Conservation (phyloP, 2,888 invertebrate species). For the Machimus rusticus region DNA sequence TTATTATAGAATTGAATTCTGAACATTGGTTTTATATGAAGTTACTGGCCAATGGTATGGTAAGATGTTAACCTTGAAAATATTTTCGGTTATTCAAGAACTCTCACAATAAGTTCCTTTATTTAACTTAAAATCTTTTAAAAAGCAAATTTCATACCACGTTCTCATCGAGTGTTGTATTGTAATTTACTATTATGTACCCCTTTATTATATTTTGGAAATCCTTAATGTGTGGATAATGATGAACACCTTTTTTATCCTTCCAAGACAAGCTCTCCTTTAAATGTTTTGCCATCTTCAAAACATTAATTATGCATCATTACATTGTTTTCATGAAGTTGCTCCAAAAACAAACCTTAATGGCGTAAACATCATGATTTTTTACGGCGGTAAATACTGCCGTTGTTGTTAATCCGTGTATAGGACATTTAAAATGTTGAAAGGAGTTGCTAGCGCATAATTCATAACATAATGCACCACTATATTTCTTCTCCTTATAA, state of each 20-base stretch:
- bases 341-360: constrained; percentile 54
- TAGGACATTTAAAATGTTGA: constrained; percentile 58
- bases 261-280: constrained; percentile 57
- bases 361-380: constrained; percentile 58
- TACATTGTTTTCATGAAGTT: background rate
- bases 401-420: constrained; percentile 56
- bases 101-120: too few species aligned
- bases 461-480: constrained; percentile 59
- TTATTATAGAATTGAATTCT: too few species aligned
- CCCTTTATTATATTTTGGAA: constrained; percentile 60
- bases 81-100: too few species aligned
- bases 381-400: constrained; percentile 60
- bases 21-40: too few species aligned
- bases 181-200: constrained; percentile 59
- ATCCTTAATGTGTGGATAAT: constrained; percentile 58
- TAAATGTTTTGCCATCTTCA: constrained; percentile 56
- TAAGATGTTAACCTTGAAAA: too few species aligned
- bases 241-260: constrained; percentile 54
- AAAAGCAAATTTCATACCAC: constrained; percentile 54
- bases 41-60: too few species aligned
- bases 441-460: constrained; percentile 56
- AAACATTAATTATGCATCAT: background rate
- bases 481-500: constrained; percentile 57
- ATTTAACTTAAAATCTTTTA: background rate
- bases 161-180: constrained; percentile 60